Conservation (phyloP, 2,888 invertebrate genomes). For the Amblyteles armatorius region DNA sequence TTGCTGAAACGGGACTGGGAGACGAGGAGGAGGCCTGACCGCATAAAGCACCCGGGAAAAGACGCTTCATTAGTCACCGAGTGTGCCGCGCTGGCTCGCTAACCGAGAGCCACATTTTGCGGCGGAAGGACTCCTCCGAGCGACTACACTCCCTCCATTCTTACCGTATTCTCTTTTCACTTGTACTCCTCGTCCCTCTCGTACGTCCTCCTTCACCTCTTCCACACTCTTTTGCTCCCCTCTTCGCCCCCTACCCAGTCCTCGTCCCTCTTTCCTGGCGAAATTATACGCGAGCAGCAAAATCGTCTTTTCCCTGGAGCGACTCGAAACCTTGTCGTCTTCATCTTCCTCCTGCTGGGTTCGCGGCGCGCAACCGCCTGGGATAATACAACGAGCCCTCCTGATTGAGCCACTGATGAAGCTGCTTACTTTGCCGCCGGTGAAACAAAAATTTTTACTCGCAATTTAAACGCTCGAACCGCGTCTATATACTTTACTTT, state of each 20-base stretch:
- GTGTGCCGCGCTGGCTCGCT: slow-evolving; percentile 51
- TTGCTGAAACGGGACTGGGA: slow-evolving; percentile 80
- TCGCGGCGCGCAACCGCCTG: slow-evolving; percentile 6
- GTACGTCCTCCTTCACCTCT: slow-evolving; percentile 19
- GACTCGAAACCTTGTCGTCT: slow-evolving; percentile 55
- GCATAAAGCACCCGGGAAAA: slow-evolving; percentile 79
- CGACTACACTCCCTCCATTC: slow-evolving; percentile 27
- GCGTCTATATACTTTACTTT: slow-evolving; percentile 50
- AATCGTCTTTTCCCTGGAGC: slow-evolving; percentile 60
- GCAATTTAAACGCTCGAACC: slow-evolving; percentile 58
- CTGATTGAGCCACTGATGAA: slow-evolving; percentile 68
- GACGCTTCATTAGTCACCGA: slow-evolving; percentile 77
- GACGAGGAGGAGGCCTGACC: slow-evolving; percentile 69
- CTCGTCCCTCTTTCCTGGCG: slow-evolving; percentile 32
- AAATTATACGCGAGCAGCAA: slow-evolving; percentile 55
- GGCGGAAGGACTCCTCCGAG: slow-evolving; percentile 48
- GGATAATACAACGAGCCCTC: slow-evolving; percentile 34
- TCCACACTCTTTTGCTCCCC: slow-evolving; percentile 5
- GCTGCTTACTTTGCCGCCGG: slow-evolving; percentile 59
- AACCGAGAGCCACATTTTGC: slow-evolving; percentile 50
- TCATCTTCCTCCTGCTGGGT: slow-evolving; percentile 21
- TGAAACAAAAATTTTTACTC: slow-evolving; percentile 56
- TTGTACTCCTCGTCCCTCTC: slow-evolving; percentile 39
- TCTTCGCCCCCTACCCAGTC: not conserved
- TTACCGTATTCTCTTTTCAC: slow-evolving; percentile 45